Base-by-base conservation (phyloP, 1,140 invertebrate genomes). In the Drosophila repletoides region DNA sequence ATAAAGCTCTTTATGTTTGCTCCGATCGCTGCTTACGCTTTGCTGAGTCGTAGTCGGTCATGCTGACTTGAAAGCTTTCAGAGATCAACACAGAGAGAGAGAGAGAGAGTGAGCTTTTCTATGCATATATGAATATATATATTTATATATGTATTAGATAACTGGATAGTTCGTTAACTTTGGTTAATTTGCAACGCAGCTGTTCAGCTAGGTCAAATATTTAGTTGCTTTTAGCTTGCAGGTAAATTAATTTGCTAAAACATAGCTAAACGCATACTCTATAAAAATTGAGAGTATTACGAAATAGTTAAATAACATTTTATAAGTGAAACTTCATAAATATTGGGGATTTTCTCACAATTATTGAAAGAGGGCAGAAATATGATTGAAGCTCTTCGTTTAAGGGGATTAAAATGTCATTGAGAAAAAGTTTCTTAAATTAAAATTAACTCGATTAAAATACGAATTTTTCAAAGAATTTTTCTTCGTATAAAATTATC, bases 1-100 rank as follows among this genome's bases (percentile, higher is more conserved):
- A 68, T 43, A 60, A n/a, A 61, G 53, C 31, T 5, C 9, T 34
- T 64, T 65, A 48, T 21, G 51, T 65, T 52, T 36, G 17, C n/a
- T n/a, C n/a, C n/a, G n/a, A n/a, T n/a, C n/a, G n/a, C n/a, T n/a
- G n/a, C n/a, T n/a, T n/a, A n/a, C n/a, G n/a, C n/a, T n/a, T n/a
- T n/a, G n/a, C n/a, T n/a, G n/a, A n/a, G n/a, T n/a, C n/a, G n/a
- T n/a, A n/a, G n/a, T n/a, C 12, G 33, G 14, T 51, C 12, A n/a
- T 17, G 22, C 14, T 4, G 40, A 17, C 9, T 38, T 10, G 1
- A 29, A 28, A 56, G 51, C 60, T 64, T 38, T 24, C 36, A 19
- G 36, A n/a, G 36, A 6, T 40, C 26, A 10, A 3, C 15, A 3
- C 12, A 24, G 6, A 46, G 52, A n/a, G n/a, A n/a, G n/a, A n/a